Base-by-base conservation (phyloP, 2,113 vertebrate genomes). In the Vicugna pacos region DNA sequence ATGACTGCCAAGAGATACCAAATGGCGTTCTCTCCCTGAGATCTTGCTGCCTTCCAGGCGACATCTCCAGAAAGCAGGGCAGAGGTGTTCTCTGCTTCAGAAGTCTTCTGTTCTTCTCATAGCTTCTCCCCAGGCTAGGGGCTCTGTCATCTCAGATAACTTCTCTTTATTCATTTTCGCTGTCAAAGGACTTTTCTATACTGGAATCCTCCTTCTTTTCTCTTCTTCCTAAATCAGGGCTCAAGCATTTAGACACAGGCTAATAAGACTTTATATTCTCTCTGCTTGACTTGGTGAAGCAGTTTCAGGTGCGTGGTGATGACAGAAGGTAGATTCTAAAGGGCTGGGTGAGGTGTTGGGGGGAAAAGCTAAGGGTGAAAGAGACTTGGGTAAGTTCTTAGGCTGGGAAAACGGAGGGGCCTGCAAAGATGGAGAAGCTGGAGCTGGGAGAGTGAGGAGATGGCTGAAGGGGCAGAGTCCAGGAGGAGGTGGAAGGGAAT, bases 201-300 rank as follows among this genome's bases (percentile, higher is more conserved):
- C 2, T 62, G n/a, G 17, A 89, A 72, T 73, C 12, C 14, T 75
- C 50, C 76, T 88, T 83, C 46, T 62, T 81, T 92, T n/a, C 22
- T 26, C 50, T 94, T 95, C 24, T 79, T 56, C 32, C 52, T 22
- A 91, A 89, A 64, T 62, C 64, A 80, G 28, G 73, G 17, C 11
- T 65, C 11, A 62, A 87, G 46, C 46, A 65, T 81, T 91, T 82
- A 82, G 30, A 95, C 28, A 48, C 17, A 70, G 54, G 12, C 54
- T 73, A 56, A 28, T 76, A 84, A 73, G 42, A 58, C 9, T 85
- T 89, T 38, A 89, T 72, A 26, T 65, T 70, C 42, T 86, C 12
- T 69, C 65, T 22, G 13, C 20, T 13, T 95, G 35, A 86, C 22
- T 73, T 81, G 26, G 22, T 64, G 46, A 54, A 80, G 54, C 42